These are phyloP conservation scores for Lophura swinhoii DNA, from an alignment of 2,797 vertebrate species.

Conservation along the genomic window DNA sequence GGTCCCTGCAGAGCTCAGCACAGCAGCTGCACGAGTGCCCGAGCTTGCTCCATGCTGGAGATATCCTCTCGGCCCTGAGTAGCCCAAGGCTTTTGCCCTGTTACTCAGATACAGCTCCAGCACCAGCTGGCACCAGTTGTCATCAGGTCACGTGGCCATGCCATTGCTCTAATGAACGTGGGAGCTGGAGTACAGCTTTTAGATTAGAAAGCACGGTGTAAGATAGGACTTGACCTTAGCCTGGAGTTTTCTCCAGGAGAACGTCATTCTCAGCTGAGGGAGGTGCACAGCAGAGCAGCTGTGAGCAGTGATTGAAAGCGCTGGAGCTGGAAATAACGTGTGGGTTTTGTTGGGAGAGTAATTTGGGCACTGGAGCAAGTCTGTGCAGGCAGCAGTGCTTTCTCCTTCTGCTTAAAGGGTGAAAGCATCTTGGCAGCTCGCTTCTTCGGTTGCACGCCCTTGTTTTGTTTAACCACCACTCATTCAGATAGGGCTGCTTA, in stretches of 20 bases:
- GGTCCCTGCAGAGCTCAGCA: not conserved
- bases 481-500: not conserved
- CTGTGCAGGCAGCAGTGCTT: not conserved
- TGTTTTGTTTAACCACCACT: slow-evolving; percentile 20
- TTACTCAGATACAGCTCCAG: slow-evolving; percentile 12
- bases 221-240: not conserved
- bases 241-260: not conserved
- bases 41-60: not conserved
- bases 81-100: not conserved
- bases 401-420: slow-evolving; percentile 14
- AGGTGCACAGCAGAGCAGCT: not conserved
- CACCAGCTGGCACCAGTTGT: not conserved
- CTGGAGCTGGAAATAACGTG: slow-evolving; percentile 14
- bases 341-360: not conserved
- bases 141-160: accelerated
- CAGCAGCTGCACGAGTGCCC: not conserved
- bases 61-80: not conserved
- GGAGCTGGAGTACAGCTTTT: not conserved
- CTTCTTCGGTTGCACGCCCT: not conserved
- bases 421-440: not conserved
- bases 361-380: slow-evolving; percentile 25
- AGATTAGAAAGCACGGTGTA: not conserved
- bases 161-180: not conserved
- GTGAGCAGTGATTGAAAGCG: not conserved
- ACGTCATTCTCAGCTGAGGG: not conserved